phyloP scores from a whole-genome alignment of 2,888 invertebrate species.

The Nasonia oneida region DNA sequence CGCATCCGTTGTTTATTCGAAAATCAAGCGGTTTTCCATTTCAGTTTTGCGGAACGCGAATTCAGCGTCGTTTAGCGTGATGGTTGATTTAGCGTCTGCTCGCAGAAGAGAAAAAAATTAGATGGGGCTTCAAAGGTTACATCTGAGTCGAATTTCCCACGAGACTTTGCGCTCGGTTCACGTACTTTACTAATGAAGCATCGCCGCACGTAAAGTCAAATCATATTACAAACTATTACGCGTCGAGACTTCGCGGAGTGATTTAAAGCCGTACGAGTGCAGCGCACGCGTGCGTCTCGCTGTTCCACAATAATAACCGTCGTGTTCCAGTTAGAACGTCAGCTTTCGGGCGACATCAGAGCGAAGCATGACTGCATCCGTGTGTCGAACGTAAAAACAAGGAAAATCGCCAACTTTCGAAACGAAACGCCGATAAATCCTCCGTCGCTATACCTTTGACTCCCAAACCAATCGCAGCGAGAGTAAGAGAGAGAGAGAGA shows the following conservation, averaged over 20 bases:
- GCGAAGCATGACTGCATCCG: background rate
- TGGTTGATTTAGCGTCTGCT: background rate
- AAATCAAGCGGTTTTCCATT: background rate
- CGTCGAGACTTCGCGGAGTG: background rate
- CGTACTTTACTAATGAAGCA: background rate
- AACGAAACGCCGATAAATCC: background rate
- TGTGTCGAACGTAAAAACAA: background rate
- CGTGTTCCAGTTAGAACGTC: background rate
- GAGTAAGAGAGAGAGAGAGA: too few species aligned
- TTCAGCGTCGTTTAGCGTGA: background rate
- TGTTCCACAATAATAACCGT: background rate
- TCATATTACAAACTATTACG: conserved; percentile 21
- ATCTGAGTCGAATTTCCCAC: background rate
- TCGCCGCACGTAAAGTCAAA: conserved; percentile 1
- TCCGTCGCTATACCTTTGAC: too few species aligned
- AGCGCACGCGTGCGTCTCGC: background rate
- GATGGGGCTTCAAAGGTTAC: background rate
- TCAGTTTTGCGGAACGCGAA: background rate
- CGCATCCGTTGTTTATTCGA: background rate
- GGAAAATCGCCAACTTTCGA: background rate
- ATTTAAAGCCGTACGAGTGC: background rate
- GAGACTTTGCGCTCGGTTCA: background rate
- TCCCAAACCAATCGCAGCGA: background rate
- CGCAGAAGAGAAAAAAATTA: background rate
- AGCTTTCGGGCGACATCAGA: background rate